Evolutionary conservation across 1,140 invertebrate genomes (phyloP), one percentile per base, ranked within the genome.

Genomic region (Babylonia areolata): DNA sequence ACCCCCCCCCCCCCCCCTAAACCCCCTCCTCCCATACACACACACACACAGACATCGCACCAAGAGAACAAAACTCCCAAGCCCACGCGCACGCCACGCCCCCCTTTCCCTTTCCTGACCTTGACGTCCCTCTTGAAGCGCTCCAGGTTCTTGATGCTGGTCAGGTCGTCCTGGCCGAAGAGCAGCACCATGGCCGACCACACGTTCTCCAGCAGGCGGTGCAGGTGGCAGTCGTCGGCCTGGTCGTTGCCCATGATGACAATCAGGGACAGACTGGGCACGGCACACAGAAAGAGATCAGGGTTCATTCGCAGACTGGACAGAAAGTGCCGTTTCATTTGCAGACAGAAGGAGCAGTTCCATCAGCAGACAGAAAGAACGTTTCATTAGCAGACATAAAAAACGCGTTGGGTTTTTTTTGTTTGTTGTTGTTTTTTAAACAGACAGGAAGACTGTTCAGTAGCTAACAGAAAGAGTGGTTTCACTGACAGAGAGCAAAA

Each of bases 81-180:
- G 20, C 46, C 9, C 46, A 51, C 46, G 46, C 46, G 46, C 46
- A 20, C 46, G 46, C 46, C n/a, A n/a, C n/a, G n/a, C n/a, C n/a
- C n/a, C n/a, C n/a, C n/a, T n/a, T n/a, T n/a, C n/a, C n/a, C n/a
- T n/a, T n/a, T 5, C 37, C 88, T 88, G 90, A 96, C 96, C 90
- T 97, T 95, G 82, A 97, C 94, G 88, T 97, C 97, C 93, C 96
- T 95, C 92, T 97, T 97, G 35, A 97, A 94, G 91, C 96, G 95
- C 91, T 97, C 97, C 71, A 97, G 94, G 94, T 97, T 97, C 91
- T 96, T 96, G 58, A 96, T 95, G 87, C 95, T 96, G 89, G 96
- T 96, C 35, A 97, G 93, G 90, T 97, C 96, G 86, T 97, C 97
- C 11, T 97, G 95, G 23, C 97, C 97, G 89, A 97, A 96, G 85